Evolutionary conservation across 2,888 invertebrate species (phyloP).

Genomic region (Leucophenga montana): DNA sequence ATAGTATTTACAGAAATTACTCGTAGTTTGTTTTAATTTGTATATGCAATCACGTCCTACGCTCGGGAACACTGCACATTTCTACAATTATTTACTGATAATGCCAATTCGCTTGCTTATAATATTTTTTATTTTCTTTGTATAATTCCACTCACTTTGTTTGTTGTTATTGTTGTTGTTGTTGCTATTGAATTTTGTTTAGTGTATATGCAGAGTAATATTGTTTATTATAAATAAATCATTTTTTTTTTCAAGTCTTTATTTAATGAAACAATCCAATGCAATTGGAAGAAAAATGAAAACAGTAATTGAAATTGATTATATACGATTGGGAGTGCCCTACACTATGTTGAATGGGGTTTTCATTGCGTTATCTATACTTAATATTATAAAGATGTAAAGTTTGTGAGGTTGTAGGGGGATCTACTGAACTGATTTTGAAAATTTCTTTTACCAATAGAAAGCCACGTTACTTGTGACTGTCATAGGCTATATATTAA

Average conservation of each 20-base stretch:
- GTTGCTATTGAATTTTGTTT: conserved; percentile 47
- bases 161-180: conserved; percentile 36
- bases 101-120: neutral
- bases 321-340: too few relatives aligned
- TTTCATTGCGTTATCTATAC: too few relatives aligned
- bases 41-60: conserved; percentile 47
- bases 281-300: too few relatives aligned
- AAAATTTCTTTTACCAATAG: too few relatives aligned
- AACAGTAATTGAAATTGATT: too few relatives aligned
- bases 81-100: conserved; percentile 11
- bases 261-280: conserved; percentile 18
- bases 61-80: conserved; percentile 30
- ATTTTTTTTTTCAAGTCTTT: conserved; percentile 27
- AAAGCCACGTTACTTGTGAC: too few relatives aligned
- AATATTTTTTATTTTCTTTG: neutral
- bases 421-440: too few relatives aligned
- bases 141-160: too few relatives aligned
- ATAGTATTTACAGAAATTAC: neutral
- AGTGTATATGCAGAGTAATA: conserved; percentile 43
- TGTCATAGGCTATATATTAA: too few relatives aligned
- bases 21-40: conserved; percentile 39
- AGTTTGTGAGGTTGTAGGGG: too few relatives aligned
- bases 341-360: too few relatives aligned
- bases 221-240: conserved; percentile 58
- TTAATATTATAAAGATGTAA: too few relatives aligned